A percentile compares a stretch with the other conserved stretches of the same genome.
Conservation (phyloP, 2,113 vertebrate species). For the Aramus guarauna region DNA sequence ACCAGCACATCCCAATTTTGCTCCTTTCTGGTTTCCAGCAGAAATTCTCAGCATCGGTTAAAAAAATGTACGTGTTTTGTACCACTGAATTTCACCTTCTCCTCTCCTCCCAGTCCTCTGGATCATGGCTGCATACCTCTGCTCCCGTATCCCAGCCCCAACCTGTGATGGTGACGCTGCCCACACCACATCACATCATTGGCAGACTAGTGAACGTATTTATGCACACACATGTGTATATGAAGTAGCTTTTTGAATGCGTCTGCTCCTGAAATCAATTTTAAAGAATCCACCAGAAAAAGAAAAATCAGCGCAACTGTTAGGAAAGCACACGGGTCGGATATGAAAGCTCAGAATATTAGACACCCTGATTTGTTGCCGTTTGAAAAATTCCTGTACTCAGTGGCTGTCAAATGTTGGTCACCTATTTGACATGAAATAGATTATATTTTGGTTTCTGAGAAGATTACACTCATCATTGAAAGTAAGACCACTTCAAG, state of each 20-base stretch:
- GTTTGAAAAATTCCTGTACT: neutral
- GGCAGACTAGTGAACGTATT: rapidly evolving
- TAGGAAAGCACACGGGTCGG: neutral
- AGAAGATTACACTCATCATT: neutral
- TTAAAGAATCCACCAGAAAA: neutral
- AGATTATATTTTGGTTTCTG: neutral
- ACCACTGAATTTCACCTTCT: neutral
- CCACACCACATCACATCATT: neutral
- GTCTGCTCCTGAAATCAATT: neutral
- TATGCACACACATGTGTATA: rapidly evolving
- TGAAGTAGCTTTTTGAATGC: neutral
- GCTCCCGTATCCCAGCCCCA: neutral
- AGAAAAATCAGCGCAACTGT: neutral
- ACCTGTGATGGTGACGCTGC: neutral
- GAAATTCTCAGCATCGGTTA: neutral
- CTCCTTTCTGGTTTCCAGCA: neutral
- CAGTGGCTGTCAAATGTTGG: neutral
- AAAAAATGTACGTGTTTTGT: neutral
- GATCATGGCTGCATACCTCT: neutral
- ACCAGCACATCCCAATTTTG: neutral
- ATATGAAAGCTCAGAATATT: neutral
- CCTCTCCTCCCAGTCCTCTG: neutral
- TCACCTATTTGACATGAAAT: slow-evolving; percentile 2
- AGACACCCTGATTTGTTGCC: neutral
- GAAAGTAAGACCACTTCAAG: neutral